Conservation (phyloP, 1,140 invertebrate genomes). For the Trachymyrmex cornetzi region DNA sequence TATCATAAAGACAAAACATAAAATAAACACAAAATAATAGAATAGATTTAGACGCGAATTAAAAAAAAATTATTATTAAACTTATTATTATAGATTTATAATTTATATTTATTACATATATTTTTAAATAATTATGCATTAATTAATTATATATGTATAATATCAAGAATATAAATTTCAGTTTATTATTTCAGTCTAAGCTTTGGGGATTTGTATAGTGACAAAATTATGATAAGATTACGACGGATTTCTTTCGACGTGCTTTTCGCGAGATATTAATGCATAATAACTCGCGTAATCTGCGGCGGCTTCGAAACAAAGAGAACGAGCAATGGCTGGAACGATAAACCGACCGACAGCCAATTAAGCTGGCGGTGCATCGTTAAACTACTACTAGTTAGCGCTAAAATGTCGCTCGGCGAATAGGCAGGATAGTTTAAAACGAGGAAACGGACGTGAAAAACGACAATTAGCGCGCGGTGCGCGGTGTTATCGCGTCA, state of each 20-base stretch:
- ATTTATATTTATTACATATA: not conserved
- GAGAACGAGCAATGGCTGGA: slow-evolving; percentile 35
- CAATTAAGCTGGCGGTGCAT: slow-evolving; percentile 71
- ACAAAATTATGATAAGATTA: not conserved
- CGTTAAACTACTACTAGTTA: slow-evolving; percentile 75
- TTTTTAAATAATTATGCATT: not conserved
- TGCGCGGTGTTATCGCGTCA: slow-evolving; percentile 69
- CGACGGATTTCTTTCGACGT: not conserved
- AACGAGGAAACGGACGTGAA: slow-evolving; percentile 77
- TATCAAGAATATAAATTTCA: too few relatives aligned
- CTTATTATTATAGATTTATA: not conserved
- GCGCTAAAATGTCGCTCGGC: slow-evolving; percentile 72
- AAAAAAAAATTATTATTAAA: not conserved
- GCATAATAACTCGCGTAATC: slow-evolving; percentile 42
- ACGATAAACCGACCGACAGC: slow-evolving; percentile 64
- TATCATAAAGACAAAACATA: not conserved
- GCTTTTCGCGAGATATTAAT: slow-evolving; percentile 59
- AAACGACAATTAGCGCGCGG: slow-evolving; percentile 74
- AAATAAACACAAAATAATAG: not conserved
- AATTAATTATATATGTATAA: too few relatives aligned
- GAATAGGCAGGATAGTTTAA: slow-evolving; percentile 55
- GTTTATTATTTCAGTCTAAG: not conserved
- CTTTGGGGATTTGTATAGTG: not conserved
- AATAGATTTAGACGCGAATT: not conserved
- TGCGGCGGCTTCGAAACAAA: slow-evolving; percentile 57